phyloP scores from a whole-genome alignment of 2,797 vertebrate species.

The Heterohyrax brucei region DNA sequence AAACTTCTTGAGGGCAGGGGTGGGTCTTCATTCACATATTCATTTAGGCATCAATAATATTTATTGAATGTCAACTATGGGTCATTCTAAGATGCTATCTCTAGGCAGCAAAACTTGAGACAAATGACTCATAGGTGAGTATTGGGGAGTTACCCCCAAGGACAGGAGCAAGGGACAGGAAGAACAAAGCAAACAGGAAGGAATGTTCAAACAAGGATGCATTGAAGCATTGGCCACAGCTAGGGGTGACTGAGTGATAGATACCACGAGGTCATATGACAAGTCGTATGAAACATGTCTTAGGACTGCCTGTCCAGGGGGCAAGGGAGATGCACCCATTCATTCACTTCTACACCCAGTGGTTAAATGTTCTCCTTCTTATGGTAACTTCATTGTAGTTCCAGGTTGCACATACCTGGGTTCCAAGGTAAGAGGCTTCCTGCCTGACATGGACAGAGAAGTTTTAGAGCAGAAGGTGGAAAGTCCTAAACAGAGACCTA shows the following conservation, averaged over 20 bases:
- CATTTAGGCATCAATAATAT: background rate
- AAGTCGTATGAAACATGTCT: background rate
- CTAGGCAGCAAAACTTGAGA: constrained; percentile 22
- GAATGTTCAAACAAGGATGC: background rate
- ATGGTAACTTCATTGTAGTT: background rate
- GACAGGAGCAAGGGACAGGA: background rate
- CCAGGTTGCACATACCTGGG: background rate
- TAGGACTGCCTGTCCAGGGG: background rate
- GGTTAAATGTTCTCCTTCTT: background rate
- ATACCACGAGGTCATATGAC: background rate
- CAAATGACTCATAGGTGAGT: background rate
- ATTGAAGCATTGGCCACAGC: background rate
- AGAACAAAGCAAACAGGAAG: background rate
- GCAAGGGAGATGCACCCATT: background rate
- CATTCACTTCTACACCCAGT: background rate
- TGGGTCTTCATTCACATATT: constrained; percentile 24
- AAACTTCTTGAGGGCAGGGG: constrained; percentile 7
- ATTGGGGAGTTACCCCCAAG: background rate
- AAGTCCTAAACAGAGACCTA: background rate
- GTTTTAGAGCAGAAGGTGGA: background rate
- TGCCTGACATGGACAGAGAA: background rate
- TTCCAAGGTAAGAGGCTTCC: background rate
- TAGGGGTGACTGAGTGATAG: background rate
- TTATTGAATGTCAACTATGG: background rate
- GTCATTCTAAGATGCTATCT: background rate